Evolutionary conservation across 2,113 vertebrate species (phyloP), one percentile per base, ranked within the genome.

Genomic region (Pluvianellus socialis): DNA sequence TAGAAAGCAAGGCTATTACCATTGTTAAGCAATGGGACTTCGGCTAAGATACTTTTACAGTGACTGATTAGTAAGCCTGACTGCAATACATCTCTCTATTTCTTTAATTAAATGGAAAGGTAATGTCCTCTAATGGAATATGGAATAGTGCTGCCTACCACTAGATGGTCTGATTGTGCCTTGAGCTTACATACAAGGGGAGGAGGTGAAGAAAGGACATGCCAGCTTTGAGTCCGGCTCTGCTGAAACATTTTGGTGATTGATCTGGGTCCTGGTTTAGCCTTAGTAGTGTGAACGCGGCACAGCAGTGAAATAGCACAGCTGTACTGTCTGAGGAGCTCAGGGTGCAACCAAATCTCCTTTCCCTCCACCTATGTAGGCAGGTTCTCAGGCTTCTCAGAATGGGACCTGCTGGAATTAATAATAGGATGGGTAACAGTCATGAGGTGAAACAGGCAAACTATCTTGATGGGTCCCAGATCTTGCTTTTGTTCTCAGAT

Each of bases 41-140:
- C 4, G 1, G 79, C 90, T 88, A 84, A 84, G 75, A 32, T 92
- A 73, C 53, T 93, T 90, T 86, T 90, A 76, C 59, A 63, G 55
- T 86, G 71, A 71, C 38, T 92, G 74, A 88, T 80, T 88, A 83
- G 59, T 40, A 80, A 93, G 52, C 11, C 75, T 90, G 50, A 55
- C 86, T 63, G 75, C 47, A 96, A 70, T 86, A 61, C 38, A 84
- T 80, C 35, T 30, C 21, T 93, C 52, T 33, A 79, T 90, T 86
- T 62, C 42, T 90, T 93, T 71, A 88, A 92, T 96, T 83, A 94
- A 93, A 88, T 93, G 47, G 59, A 77, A 80, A 74, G 23, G 26
- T 77, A 73, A 19, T 32, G 38, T 86, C 4, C 11, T 68, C 22
- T 95, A 90, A 90, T 86, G 59, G 62, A 79, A 56, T 58, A 62